These are phyloP conservation scores for Cantharis nigra DNA, from an alignment of 2,888 invertebrate genomes.

Conservation along the genomic window DNA sequence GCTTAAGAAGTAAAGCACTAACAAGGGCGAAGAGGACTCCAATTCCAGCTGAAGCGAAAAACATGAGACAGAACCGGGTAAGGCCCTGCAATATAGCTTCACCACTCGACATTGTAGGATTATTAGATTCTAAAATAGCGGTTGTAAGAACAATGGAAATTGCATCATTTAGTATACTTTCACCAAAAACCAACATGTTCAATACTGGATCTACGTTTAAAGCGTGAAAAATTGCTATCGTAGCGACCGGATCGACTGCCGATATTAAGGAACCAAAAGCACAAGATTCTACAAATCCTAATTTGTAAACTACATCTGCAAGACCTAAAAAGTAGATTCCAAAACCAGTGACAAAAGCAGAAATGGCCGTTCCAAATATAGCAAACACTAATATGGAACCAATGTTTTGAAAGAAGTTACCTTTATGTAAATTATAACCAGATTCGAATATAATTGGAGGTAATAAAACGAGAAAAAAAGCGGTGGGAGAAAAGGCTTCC, in stretches of 20 bases:
- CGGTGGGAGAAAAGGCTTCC: conserved; percentile 97
- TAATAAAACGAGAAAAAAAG: conserved; percentile 93
- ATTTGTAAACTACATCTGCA: conserved; percentile 86
- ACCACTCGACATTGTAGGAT: conserved; percentile 70
- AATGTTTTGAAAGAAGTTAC: conserved; percentile 95
- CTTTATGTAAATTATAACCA: conserved; percentile 98
- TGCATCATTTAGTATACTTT: conserved; percentile 96
- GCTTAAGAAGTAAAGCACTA: conserved; percentile 90
- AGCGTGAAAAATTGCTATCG: conserved; percentile 98
- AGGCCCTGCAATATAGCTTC: conserved; percentile 88
- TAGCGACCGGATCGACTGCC: conserved; percentile 98
- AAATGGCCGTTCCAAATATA: conserved; percentile 95
- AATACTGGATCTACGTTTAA: conserved; percentile 95
- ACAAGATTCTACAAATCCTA: conserved; percentile 96
- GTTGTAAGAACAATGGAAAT: conserved; percentile 97
- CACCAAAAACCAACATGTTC: conserved; percentile 99
- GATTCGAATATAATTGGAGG: conserved; percentile 99
- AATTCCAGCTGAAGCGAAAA: conserved; percentile 97
- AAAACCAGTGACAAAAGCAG: conserved; percentile 95
- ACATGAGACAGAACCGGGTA: conserved; percentile 92
- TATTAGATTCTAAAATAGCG: conserved; percentile 75
- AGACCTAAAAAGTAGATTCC: conserved; percentile 93
- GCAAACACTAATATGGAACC: conserved; percentile 99
- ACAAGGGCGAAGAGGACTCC: conserved; percentile 93
- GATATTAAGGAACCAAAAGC: conserved; percentile 98